Percentiles rank a stretch among this genome's conserved stretches.
phyloP scores from a whole-genome alignment of 35 echinoderm and acorn worm genomes.

The Lytechinus pictus region DNA sequence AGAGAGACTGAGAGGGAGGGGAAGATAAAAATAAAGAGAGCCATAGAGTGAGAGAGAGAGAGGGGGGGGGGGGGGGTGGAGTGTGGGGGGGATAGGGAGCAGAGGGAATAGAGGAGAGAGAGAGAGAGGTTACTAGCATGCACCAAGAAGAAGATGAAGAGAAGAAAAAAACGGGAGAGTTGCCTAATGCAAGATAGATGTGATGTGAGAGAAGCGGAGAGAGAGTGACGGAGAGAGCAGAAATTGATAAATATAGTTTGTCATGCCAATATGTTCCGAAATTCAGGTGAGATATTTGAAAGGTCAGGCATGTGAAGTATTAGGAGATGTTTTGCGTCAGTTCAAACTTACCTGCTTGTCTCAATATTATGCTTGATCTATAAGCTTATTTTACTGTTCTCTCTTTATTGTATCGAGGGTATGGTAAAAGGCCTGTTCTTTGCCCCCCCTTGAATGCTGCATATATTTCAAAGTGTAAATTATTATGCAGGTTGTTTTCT shows the following conservation, averaged over 20 bases:
- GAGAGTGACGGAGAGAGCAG: neutral
- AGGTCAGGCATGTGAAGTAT: neutral
- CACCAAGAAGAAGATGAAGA: neutral
- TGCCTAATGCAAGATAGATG: neutral
- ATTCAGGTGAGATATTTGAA: neutral
- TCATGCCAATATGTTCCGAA: neutral
- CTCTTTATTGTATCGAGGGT: neutral
- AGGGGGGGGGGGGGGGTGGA: neutral
- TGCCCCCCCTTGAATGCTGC: too few species aligned
- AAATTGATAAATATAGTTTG: conserved; percentile 3
- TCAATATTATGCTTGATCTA: neutral
- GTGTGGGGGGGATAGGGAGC: neutral
- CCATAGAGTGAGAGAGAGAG: too few species aligned
- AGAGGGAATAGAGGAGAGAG: neutral
- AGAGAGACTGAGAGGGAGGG: neutral
- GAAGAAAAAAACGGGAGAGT: neutral
- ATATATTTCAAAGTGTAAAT: neutral
- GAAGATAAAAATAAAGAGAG: neutral
- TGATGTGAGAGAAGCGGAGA: neutral
- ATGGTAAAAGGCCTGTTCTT: neutral
- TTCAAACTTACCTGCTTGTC: neutral
- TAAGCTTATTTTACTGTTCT: neutral
- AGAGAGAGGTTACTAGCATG: neutral
- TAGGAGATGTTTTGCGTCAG: neutral
- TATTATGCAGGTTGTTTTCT: neutral